Evolutionary conservation across 2,888 invertebrate species (phyloP), one percentile per base, ranked within the genome.

Genomic region (Caenorhabditis sinica): DNA sequence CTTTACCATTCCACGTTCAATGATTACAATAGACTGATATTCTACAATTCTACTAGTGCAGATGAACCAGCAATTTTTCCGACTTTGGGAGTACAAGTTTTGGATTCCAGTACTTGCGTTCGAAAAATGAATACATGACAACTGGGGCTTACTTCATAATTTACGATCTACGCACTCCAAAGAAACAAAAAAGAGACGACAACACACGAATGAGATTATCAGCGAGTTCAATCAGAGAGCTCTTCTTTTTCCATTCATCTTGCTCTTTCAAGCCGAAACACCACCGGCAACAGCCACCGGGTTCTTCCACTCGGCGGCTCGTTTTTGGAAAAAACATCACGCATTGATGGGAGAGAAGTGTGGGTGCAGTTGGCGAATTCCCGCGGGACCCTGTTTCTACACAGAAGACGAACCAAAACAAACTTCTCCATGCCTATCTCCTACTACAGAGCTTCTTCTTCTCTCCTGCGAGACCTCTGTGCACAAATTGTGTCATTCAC

Each of bases 401-500:
- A 40, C 58, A 40, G 30, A 23, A 33, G n/a, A 36, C 11, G 17
- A 58, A 30, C 71, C 69, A 79, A 79, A 79, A 61, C 51, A 77
- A 69, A 68, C 77, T 77, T 77, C 30, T 40, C 20, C 36, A 25
- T 43, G 58, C 49, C 65, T 76, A 53, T 56, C 45, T 36, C 45
- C 66, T 43, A 65, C 63, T 65, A 74, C 53, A 65, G 63, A 43
- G 33, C 36, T 72, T 33, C 60, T 60, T 53, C 63, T 51, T 56
- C 53, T 76, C 76, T 68, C 77, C 68, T 68, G 68, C 36, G 51
- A 49, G 68, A 49, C 25, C 61, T 60, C 61, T 68, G 30, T 49
- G 45, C 76, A 53, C 77, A 77, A 77, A 77, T 77, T 77, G 77
- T 77, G 77, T 77, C 71, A 77, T 77, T 77, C 77, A 77, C 77